Evolutionary conservation across 92 coral and sea anemone species (phyloP).

Genomic region (Phymanthus crucifer): DNA sequence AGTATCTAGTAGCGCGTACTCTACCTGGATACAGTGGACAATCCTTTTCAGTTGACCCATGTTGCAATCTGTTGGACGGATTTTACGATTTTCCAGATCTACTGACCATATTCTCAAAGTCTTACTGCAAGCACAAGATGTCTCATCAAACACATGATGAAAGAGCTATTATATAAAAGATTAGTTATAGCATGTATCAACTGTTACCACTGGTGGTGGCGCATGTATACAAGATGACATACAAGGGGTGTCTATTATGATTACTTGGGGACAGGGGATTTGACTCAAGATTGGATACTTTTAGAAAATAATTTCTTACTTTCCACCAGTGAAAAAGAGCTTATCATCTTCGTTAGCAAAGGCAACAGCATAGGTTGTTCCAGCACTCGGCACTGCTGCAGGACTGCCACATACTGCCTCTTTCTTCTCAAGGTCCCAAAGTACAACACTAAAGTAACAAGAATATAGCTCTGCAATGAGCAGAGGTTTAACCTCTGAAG

Average conservation of each 20-base stretch:
- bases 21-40: constrained; percentile 91
- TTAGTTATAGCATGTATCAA: too few relatives aligned
- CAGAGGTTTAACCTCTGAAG: too few relatives aligned
- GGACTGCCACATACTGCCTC: constrained; percentile 93
- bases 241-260: too few relatives aligned
- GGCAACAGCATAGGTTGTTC: constrained; percentile 85
- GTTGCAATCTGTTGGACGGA: constrained; percentile 82
- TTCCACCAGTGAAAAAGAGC: constrained; percentile 91
- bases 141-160: neutral
- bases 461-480: neutral
- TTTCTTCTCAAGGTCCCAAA: constrained; percentile 79
- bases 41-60: constrained; percentile 94
- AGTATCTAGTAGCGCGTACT: too few relatives aligned
- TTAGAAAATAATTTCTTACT: constrained; percentile 59
- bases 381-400: constrained; percentile 94
- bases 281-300: too few relatives aligned
- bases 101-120: constrained; percentile 95
- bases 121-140: constrained; percentile 52
- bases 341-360: constrained; percentile 84
- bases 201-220: neutral
- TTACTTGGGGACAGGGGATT: too few relatives aligned
- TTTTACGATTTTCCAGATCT: constrained; percentile 85
- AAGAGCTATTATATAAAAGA: neutral
- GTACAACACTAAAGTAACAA: constrained; percentile 67
- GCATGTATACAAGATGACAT: neutral